Base-by-base conservation (phyloP, 2,888 invertebrate species). In the Ennomos fuscantarius region DNA sequence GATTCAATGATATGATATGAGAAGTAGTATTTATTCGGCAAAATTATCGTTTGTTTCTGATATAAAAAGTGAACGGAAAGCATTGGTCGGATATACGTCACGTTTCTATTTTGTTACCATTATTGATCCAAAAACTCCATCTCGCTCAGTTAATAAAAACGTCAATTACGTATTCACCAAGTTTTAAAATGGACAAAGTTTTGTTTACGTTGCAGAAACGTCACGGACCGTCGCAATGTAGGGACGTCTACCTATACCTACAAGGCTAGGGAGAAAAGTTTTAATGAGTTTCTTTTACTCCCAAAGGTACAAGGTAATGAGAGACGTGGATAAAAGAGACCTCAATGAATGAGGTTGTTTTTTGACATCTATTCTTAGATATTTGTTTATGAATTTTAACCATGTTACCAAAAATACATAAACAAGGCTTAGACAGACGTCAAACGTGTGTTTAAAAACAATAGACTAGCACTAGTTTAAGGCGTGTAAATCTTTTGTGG, bases 231-330 rank as follows among this genome's bases (percentile, higher is more conserved):
- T 65, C 65, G 62, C 60, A 50, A 15, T 39, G 31, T 24, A 48
- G 62, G 63, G 69, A 69, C 69, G 70, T 68, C 66, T 63, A 62
- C 61, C 44, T 60, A 69, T 57, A 58, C n/a, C n/a, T n/a, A n/a
- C 52, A 63, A 55, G 42, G 12, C 40, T 24, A 24, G 9, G 42
- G 46, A 47, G 48, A 11, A 74, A 81, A 82, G 70, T 81, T 82
- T 76, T 78, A 78, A 82, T 77, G 79, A 81, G 79, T 80, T 81
- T 77, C 71, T 75, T 78, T 74, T 71, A 64, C 64, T 70, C 66
- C 44, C 56, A 61, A 50, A 69, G 69, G 72, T 72, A 70, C 71
- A 76, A 71, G 70, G 68, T 71, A 60, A 51, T 49, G 40, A 55
- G 36, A 49, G 52, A 60, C 52, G 48, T 52, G 59, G 43, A 13